These are phyloP conservation scores for Hydropsyche betteni DNA, from an alignment of 2,888 invertebrate species.

Conservation along the genomic window DNA sequence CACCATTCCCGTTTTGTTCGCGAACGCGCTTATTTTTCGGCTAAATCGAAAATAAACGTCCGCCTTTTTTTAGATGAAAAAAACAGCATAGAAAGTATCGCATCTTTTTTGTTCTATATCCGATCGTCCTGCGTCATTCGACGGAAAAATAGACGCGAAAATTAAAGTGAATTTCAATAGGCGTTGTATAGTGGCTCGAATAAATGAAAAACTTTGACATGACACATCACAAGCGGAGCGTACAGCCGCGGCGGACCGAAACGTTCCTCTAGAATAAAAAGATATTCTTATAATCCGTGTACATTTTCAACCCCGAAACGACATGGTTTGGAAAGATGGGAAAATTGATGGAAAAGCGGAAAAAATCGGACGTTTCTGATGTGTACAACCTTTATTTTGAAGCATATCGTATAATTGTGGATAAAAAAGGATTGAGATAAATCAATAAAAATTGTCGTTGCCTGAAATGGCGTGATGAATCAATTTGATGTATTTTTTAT, in stretches of 20 bases:
- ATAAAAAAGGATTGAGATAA: too few relatives aligned
- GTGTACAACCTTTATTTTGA: too few relatives aligned
- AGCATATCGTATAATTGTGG: too few relatives aligned
- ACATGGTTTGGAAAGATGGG: too few relatives aligned
- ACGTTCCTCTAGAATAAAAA: slow-evolving; percentile 36
- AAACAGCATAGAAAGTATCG: too few relatives aligned
- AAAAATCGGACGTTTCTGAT: too few relatives aligned
- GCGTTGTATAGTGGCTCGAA: slow-evolving; percentile 14
- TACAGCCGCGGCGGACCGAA: slow-evolving; percentile 35
- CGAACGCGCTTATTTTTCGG: background rate
- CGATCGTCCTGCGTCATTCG: slow-evolving; percentile 36
- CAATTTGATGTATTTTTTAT: too few relatives aligned
- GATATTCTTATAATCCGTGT: slow-evolving; percentile 35
- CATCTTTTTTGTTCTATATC: background rate
- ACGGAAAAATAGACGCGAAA: slow-evolving; percentile 18
- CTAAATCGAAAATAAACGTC: too few relatives aligned
- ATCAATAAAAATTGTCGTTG: too few relatives aligned
- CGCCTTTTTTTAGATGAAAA: too few relatives aligned
- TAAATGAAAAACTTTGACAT: slow-evolving; percentile 40
- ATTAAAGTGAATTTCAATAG: slow-evolving; percentile 39
- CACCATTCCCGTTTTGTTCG: slow-evolving; percentile 3
- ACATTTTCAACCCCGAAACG: slow-evolving; percentile 10
- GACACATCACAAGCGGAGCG: slow-evolving; percentile 46
- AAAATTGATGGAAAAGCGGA: too few relatives aligned
- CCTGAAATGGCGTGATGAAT: too few relatives aligned